Percentiles rank a stretch among this genome's conserved stretches.
Evolutionary conservation across 2,797 vertebrate species (phyloP).

Genomic region (Parauchenoglanis punctatus): DNA sequence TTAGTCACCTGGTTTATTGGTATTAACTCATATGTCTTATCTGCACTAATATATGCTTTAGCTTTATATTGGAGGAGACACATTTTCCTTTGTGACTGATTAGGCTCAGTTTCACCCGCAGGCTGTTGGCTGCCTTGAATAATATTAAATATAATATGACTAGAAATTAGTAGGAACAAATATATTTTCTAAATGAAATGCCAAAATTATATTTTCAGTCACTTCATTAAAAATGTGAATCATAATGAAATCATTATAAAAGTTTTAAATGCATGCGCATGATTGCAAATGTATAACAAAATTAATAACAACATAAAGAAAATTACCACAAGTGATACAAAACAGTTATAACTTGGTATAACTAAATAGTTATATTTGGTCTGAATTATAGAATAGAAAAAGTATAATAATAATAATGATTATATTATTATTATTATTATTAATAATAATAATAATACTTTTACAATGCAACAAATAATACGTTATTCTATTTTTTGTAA

Average conservation of each 20-base stretch:
- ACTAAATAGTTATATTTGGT: background rate
- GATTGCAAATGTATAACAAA: background rate
- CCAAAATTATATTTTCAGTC: background rate
- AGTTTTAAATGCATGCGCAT: background rate
- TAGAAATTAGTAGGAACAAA: background rate
- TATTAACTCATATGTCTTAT: background rate
- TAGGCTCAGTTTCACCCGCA: background rate
- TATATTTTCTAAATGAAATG: background rate
- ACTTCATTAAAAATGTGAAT: background rate
- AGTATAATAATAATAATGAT: background rate
- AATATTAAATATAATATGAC: background rate
- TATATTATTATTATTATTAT: background rate
- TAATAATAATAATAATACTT: background rate
- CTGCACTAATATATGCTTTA: background rate
- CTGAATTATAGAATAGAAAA: background rate
- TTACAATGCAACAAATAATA: background rate
- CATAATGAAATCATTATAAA: background rate
- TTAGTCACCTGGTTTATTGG: background rate
- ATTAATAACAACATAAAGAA: background rate
- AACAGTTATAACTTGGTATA: background rate
- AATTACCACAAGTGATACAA: background rate
- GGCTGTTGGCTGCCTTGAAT: background rate
- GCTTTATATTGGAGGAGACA: background rate
- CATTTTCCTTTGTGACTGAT: background rate
- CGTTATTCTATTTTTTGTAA: background rate